Conservation (phyloP, 2,888 invertebrate genomes). For the Esperia sulphurella region DNA sequence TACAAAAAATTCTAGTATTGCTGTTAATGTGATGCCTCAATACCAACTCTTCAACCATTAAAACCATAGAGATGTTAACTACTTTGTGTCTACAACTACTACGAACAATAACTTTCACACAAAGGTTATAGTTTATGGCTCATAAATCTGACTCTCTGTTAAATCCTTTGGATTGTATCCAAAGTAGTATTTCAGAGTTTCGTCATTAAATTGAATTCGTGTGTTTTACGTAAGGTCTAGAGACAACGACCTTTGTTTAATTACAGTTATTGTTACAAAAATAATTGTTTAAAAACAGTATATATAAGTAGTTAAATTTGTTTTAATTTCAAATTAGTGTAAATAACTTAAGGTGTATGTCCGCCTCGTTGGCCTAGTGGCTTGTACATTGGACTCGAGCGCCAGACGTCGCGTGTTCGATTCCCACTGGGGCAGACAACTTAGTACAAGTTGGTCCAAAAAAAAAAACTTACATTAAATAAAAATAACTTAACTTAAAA, state of each 20-base stretch:
- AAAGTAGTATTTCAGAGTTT: neutral
- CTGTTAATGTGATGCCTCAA: too few relatives aligned
- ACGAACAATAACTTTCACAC: neutral
- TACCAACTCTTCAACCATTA: too few relatives aligned
- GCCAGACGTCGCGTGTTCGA: too few relatives aligned
- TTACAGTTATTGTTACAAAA: neutral
- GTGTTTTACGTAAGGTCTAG: constrained; percentile 2
- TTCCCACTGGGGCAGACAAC: too few relatives aligned
- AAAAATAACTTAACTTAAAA: too few relatives aligned
- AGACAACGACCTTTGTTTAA: constrained; percentile 10
- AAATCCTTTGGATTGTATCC: constrained; percentile 3
- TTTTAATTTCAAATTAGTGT: constrained; percentile 3
- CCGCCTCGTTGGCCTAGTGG: too few relatives aligned
- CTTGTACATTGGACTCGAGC: too few relatives aligned
- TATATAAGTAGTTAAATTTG: neutral
- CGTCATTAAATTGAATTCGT: neutral
- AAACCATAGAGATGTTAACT: too few relatives aligned
- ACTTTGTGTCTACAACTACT: neutral
- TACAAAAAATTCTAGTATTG: too few relatives aligned
- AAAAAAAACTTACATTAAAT: too few relatives aligned
- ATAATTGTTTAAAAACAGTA: neutral
- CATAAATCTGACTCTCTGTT: constrained; percentile 2
- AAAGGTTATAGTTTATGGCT: neutral
- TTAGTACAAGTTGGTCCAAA: too few relatives aligned
- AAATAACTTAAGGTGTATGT: neutral